phyloP scores from a whole-genome alignment of 2,113 vertebrate genomes.

The Phodopus roborovskii region DNA sequence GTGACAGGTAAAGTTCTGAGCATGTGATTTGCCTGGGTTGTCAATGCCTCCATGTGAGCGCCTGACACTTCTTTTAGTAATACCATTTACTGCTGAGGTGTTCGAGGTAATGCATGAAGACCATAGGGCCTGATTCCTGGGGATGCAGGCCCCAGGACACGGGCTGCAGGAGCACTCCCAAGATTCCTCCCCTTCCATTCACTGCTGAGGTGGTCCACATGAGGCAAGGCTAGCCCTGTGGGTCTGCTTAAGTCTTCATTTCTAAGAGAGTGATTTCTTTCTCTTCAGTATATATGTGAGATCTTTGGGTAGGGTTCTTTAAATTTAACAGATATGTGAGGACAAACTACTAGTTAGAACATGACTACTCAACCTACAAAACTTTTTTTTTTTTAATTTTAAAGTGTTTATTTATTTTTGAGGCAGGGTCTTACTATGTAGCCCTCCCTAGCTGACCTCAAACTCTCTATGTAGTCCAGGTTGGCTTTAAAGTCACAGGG shows the following conservation, averaged over 20 bases:
- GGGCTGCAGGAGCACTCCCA: neutral
- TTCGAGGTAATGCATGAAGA: neutral
- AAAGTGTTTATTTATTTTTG: neutral
- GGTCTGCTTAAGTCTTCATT: neutral
- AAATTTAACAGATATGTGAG: neutral
- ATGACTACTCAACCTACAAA: neutral
- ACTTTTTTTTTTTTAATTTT: neutral
- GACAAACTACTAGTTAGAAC: neutral
- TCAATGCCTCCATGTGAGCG: neutral
- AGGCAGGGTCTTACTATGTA: neutral
- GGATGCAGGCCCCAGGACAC: neutral
- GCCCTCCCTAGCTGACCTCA: neutral
- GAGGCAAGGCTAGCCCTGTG: neutral
- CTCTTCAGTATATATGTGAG: neutral
- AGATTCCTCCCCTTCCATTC: neutral
- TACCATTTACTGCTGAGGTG: neutral
- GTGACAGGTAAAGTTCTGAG: neutral
- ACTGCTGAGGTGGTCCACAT: neutral
- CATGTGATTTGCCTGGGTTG: neutral
- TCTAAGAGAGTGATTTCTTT: slow-evolving; percentile 52
- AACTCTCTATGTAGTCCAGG: neutral
- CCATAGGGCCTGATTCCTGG: neutral
- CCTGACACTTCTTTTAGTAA: neutral
- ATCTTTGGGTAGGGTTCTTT: slow-evolving; percentile 17
- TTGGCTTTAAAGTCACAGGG: neutral